phyloP scores from a whole-genome alignment of 1,140 invertebrate species.

The Hyles euphorbiae region DNA sequence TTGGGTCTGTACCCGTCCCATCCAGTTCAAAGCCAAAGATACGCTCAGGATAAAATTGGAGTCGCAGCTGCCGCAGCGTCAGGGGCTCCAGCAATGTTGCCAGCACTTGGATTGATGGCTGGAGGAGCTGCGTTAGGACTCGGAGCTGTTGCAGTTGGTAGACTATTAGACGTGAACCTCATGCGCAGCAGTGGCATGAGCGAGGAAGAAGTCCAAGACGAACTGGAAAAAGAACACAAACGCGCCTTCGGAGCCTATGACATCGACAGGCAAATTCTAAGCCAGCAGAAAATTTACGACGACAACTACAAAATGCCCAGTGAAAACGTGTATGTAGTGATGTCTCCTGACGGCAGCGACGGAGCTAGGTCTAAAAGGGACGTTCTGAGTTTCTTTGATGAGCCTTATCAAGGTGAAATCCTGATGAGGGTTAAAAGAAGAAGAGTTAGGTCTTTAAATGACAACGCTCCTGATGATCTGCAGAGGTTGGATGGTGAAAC shows the following conservation, averaged over 20 bases:
- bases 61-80: conserved; percentile 75
- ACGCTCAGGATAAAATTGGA: conserved; percentile 84
- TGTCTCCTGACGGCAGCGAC: conserved; percentile 58
- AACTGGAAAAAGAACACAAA: conserved; percentile 76
- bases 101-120: conserved; percentile 84
- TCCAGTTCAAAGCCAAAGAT: conserved; percentile 54
- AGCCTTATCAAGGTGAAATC: conserved; percentile 30
- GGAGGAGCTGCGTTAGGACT: conserved; percentile 86
- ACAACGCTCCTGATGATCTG: conserved; percentile 70
- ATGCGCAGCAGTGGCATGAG: conserved; percentile 72
- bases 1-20: conserved; percentile 78
- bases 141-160: conserved; percentile 85
- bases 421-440: conserved; percentile 41
- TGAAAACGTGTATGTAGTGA: conserved; percentile 69
- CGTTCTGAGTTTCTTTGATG: conserved; percentile 37
- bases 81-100: conserved; percentile 79
- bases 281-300: conserved; percentile 61
- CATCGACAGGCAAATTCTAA: conserved; percentile 64
- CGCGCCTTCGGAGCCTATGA: conserved; percentile 72
- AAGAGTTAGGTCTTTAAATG: conserved; percentile 52
- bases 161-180: conserved; percentile 81
- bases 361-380: conserved; percentile 48
- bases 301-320: conserved; percentile 74
- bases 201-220: conserved; percentile 57
- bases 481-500: conserved; percentile 75